These are phyloP conservation scores for Sepioteuthis lessoniana DNA, from an alignment of 2,888 invertebrate genomes.

Conservation along the genomic window DNA sequence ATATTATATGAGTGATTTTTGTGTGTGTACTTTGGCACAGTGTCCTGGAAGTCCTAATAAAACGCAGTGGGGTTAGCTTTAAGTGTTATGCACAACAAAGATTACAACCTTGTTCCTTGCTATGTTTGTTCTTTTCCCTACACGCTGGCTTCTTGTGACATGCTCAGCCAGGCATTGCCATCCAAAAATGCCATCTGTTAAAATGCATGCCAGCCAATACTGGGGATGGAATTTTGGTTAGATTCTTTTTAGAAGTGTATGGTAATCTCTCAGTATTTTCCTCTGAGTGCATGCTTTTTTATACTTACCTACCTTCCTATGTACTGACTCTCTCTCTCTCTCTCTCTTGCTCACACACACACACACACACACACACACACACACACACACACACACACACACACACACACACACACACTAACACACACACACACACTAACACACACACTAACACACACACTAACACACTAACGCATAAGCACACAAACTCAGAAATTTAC, in stretches of 20 bases:
- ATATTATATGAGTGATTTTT: background rate
- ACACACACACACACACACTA: no score
- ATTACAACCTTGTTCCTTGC: background rate
- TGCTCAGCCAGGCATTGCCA: background rate
- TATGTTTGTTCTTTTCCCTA: background rate
- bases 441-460: no score
- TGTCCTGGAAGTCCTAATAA: background rate
- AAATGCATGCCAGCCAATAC: background rate
- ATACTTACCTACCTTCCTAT: background rate
- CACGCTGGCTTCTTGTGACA: background rate
- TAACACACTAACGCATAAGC: no score
- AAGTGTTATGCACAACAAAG: background rate
- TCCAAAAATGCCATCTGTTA: background rate
- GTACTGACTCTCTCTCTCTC: no score
- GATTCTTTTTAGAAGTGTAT: background rate
- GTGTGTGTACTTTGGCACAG: background rate
- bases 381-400: no score
- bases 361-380: no score
- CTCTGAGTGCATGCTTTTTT: background rate
- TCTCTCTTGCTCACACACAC: no score
- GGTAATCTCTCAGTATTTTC: background rate
- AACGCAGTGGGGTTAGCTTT: background rate
- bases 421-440: no score
- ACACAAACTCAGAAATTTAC: background rate
- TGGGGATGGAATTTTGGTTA: background rate